phyloP scores from a whole-genome alignment of 2,797 vertebrate genomes.

The Helostoma temminkii region DNA sequence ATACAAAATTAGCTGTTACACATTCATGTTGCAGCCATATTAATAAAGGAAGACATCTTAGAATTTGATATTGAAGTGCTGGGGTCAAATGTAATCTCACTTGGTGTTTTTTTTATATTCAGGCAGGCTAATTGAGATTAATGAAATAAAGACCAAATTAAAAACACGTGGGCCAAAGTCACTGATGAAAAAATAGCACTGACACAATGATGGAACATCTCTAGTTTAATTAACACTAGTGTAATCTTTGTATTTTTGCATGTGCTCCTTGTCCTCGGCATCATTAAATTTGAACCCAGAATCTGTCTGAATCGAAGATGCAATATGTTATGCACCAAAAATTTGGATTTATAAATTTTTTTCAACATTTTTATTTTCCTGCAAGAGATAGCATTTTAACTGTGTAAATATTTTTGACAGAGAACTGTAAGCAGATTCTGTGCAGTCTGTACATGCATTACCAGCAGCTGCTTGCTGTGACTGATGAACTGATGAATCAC shows the following conservation, averaged over 20 bases:
- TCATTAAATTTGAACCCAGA: slow-evolving; percentile 19
- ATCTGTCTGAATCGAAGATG: neutral
- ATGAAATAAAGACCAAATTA: slow-evolving; percentile 38
- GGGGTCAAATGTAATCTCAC: slow-evolving; percentile 44
- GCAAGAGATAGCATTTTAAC: too few relatives aligned
- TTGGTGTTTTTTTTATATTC: slow-evolving; percentile 10
- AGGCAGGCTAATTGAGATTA: slow-evolving; percentile 53
- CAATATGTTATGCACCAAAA: neutral
- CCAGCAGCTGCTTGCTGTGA: slow-evolving; percentile 36
- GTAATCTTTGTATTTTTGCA: slow-evolving; percentile 43
- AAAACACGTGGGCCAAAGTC: slow-evolving; percentile 36
- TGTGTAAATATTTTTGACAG: too few relatives aligned
- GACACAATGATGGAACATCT: slow-evolving; percentile 36
- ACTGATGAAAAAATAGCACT: slow-evolving; percentile 41
- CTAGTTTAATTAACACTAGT: slow-evolving; percentile 48
- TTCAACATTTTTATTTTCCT: neutral
- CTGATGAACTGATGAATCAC: slow-evolving; percentile 29
- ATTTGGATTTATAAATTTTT: neutral
- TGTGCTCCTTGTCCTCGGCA: slow-evolving; percentile 20
- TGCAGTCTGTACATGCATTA: slow-evolving; percentile 19
- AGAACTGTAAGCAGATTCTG: neutral
- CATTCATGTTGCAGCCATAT: slow-evolving; percentile 7
- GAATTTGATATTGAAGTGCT: slow-evolving; percentile 29
- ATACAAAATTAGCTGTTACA: slow-evolving; percentile 27
- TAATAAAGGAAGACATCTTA: slow-evolving; percentile 28